Base-by-base conservation (phyloP, 2,113 vertebrate genomes). In the Heterochromis multidens region DNA sequence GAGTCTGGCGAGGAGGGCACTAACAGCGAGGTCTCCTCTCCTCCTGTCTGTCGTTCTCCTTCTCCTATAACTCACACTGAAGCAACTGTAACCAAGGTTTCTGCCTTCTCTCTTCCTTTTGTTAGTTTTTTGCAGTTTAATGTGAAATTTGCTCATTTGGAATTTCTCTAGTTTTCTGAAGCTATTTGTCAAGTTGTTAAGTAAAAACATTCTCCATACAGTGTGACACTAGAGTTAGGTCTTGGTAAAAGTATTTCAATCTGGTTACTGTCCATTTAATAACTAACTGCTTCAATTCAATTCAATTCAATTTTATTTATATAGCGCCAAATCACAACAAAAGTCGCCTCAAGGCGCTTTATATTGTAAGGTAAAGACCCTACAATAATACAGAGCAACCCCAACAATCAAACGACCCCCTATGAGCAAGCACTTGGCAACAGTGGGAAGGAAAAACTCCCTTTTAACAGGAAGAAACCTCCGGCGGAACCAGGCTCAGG, bases 1-100 rank as follows among this genome's bases (percentile, higher is more conserved):
- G 99, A 99, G 93, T 99, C 99, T 93, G 98, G 98, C 94, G 99
- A 99, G 96, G 98, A 99, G 95, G 97, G 97, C 93, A 97, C 97
- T 93, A 97, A 95, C 97, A 99, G 98, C 92, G 98, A 99, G 92
- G 94, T 99, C 83, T 99, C 97, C 85, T 99, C 98, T 93, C 97
- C 98, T 90, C 97, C 97, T 63, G 95, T 97, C 89, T 99, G 98
- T 95, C 97, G 98, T 90, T 99, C 99, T 89, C 99, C 99, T 88
- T 99, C 99, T 93, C 99, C 98, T 85, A 96, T 97, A 96, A 95
- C 96, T 96, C 96, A 97, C 92, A 92, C 97, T 94, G 97, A 99
- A 79, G 95, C 96, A 92, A 95, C 97, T 94, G 89, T 97, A 93
- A 96, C 96, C 90, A 97, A 98, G 98, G 98, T 99, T 98, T 95